Conservation (phyloP, 2,888 invertebrate genomes). For the Cataglyphis albicans region DNA sequence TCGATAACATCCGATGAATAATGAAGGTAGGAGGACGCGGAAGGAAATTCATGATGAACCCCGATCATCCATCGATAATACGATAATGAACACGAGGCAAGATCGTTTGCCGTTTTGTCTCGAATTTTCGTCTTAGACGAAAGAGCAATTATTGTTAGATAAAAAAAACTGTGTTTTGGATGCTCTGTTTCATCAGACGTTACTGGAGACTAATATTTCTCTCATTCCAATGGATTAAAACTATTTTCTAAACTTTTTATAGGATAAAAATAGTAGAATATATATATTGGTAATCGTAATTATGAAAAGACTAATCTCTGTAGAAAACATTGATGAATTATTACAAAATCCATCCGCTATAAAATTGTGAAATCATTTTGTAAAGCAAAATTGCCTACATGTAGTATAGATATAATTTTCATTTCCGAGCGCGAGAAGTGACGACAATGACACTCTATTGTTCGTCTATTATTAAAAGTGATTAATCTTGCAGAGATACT, state of each 20-base stretch:
- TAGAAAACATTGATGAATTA: neutral
- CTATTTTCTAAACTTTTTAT: neutral
- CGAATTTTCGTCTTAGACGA: conserved; percentile 7
- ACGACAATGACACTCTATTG: conserved; percentile 30
- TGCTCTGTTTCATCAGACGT: conserved; percentile 9
- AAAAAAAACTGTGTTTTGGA: neutral
- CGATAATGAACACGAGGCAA: conserved; percentile 48
- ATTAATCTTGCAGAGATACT: conserved; percentile 40
- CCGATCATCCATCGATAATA: conserved; percentile 34
- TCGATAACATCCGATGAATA: conserved; percentile 68
- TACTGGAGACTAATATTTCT: neutral
- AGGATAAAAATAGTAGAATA: neutral
- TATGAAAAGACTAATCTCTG: neutral
- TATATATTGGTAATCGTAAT: neutral
- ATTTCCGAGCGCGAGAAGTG: neutral
- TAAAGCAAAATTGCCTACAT: neutral
- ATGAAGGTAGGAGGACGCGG: conserved; percentile 54
- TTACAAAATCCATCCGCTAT: neutral
- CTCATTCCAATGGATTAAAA: neutral
- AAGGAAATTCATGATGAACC: conserved; percentile 55
- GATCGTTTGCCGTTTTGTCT: conserved; percentile 29
- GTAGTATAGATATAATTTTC: conserved; percentile 5
- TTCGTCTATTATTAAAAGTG: conserved; percentile 34
- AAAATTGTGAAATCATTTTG: neutral
- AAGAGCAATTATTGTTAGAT: conserved; percentile 9